Conservation (phyloP, 2,113 vertebrate genomes). For the Cryptomyrus ogoouensis region DNA sequence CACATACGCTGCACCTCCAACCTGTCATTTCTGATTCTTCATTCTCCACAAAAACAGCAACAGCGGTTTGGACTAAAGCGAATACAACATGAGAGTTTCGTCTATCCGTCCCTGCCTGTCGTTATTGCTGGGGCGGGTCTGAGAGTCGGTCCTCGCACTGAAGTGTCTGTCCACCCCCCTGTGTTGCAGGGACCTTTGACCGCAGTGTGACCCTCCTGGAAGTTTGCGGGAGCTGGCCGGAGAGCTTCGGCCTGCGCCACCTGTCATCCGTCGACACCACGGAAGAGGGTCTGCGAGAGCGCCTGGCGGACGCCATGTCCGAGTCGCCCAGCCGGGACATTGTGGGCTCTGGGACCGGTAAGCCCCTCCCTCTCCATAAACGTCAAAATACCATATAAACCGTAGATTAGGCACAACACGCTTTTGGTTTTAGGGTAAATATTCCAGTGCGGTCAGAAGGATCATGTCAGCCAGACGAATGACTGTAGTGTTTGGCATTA, state of each 20-base stretch:
- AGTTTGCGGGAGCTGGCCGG: slow-evolving; percentile 96
- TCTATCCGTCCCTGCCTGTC: too few relatives aligned
- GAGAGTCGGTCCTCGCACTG: not conserved
- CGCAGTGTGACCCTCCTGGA: slow-evolving; percentile 90
- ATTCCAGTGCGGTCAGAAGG: not conserved
- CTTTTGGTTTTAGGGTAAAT: not conserved
- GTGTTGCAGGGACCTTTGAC: slow-evolving; percentile 75
- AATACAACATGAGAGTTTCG: not conserved
- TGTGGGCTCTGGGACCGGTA: slow-evolving; percentile 91
- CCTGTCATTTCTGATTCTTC: not conserved
- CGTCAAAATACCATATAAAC: not conserved
- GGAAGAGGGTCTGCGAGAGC: slow-evolving; percentile 87
- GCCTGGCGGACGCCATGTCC: slow-evolving; percentile 93
- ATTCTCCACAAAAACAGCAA: not conserved
- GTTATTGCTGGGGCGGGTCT: not conserved
- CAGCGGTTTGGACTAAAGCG: not conserved
- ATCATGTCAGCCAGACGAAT: not conserved
- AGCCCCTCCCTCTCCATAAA: slow-evolving; percentile 33
- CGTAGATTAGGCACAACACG: not conserved
- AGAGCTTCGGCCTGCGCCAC: slow-evolving; percentile 87
- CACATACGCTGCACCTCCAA: not conserved
- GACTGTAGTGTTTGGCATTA: not conserved
- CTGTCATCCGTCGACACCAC: slow-evolving; percentile 80
- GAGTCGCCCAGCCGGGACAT: slow-evolving; percentile 89
- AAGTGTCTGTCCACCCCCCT: not conserved